Evolutionary conservation across 2,888 invertebrate species (phyloP), one percentile per base, ranked within the genome.

Genomic region (Oscheius myriophilus): DNA sequence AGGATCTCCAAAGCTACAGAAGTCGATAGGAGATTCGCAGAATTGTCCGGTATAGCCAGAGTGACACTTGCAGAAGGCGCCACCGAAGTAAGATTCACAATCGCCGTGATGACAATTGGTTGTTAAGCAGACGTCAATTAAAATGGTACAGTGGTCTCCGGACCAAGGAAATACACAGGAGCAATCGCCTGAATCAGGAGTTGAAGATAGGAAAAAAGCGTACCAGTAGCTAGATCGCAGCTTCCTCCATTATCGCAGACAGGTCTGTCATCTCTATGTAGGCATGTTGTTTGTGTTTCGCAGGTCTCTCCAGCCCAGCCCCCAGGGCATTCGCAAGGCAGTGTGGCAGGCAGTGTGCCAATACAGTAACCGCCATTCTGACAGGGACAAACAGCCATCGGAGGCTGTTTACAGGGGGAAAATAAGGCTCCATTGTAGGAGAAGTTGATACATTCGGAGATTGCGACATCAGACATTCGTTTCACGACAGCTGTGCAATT

Each of bases 261-360:
- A 1, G 43, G 16, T 2, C n/a, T 25, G n/a, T 61, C 33, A 33
- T 33, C 33, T 9, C 3, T 9, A 33, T 33, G 33, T 33, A 33
- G 26, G 49, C 61, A 61, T 2, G 14, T 9, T 6, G 12, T 21
- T 11, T 33, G 46, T 3, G n/a, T 26, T 1, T 61, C 18, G 16
- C 61, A 61, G 16, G 26, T n/a, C 46, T 61, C 61, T 61, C 61
- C 61, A 16, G 18, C 33, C 23, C 26, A 61, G 0, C 49, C 61
- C n/a, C 1, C 2, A n/a, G 21, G 0, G 33, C 61, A 61, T 1
- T 26, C 11, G 18, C 61, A 61, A 26, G 61, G 61, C 46, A 61
- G n/a, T 2, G 51, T 25, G 26, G 26, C 25, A 16, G 18, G 18
- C 6, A 18, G 16, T n/a, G 16, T 45, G 7, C 33, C 59, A 16